Percentiles rank a stretch among this genome's conserved stretches.
Conservation (phyloP, 2,888 invertebrate species). For the Oligia latruncula region DNA sequence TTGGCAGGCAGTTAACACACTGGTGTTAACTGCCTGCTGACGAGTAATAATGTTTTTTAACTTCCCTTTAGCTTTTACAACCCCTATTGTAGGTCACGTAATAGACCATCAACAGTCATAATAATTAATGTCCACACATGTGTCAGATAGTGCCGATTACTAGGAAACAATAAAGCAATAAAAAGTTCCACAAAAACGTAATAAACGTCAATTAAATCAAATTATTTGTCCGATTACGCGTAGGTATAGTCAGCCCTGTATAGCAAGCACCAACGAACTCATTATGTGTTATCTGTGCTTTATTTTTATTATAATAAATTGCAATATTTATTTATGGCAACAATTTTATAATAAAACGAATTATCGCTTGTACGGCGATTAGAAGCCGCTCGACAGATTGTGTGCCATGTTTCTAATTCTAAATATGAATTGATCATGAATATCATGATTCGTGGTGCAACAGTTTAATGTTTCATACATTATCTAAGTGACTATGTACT, state of each 20-base stretch:
- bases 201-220: constrained; percentile 64
- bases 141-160: constrained; percentile 24
- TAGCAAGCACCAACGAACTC: constrained; percentile 48
- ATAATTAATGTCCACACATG: constrained; percentile 11
- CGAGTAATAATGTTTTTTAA: not conserved
- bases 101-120: constrained; percentile 7
- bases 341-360: constrained; percentile 27
- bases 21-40: not conserved
- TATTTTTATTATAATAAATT: constrained; percentile 50
- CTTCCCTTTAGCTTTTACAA: not conserved
- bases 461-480: constrained; percentile 23
- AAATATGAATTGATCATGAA: constrained; percentile 22
- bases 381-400: constrained; percentile 19
- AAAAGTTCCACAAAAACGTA: constrained; percentile 64
- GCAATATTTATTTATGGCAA: constrained; percentile 45
- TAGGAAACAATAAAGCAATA: constrained; percentile 57
- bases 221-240: constrained; percentile 58
- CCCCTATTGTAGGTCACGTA: not conserved
- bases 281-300: constrained; percentile 48
- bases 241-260: constrained; percentile 4
- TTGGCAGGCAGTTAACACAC: too few species aligned
- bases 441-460: constrained; percentile 31
- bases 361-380: constrained; percentile 23
- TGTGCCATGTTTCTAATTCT: constrained; percentile 12
- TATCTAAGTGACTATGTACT: constrained; percentile 12